These are phyloP conservation scores for Tiliacea aurago DNA, from an alignment of 2,888 invertebrate species.

Conservation along the genomic window DNA sequence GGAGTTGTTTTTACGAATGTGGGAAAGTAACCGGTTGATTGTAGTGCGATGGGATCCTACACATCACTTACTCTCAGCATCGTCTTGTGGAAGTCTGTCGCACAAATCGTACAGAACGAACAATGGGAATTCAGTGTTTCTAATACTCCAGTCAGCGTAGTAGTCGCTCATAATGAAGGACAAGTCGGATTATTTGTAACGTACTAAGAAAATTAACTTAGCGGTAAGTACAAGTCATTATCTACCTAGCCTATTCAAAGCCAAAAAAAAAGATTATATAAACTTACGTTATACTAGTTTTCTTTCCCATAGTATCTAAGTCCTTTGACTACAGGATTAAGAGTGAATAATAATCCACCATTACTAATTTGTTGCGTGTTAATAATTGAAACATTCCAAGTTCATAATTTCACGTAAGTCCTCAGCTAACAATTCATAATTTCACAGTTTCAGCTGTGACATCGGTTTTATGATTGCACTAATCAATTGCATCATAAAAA, in stretches of 20 bases:
- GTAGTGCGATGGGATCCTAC: slow-evolving; percentile 24
- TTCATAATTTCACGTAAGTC: neutral
- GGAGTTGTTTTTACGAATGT: slow-evolving; percentile 21
- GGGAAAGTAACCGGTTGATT: slow-evolving; percentile 14
- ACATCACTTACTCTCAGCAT: slow-evolving; percentile 14
- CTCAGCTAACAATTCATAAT: slow-evolving; percentile 28
- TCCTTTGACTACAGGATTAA: neutral
- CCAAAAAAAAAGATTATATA: neutral
- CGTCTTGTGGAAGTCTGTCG: neutral
- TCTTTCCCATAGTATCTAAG: neutral
- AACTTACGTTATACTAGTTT: slow-evolving; percentile 5
- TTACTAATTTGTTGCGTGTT: neutral
- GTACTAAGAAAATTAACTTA: slow-evolving; percentile 23
- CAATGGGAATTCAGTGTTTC: slow-evolving; percentile 33
- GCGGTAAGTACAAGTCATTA: slow-evolving; percentile 28
- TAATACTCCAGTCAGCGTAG: slow-evolving; percentile 4
- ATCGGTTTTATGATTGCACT: slow-evolving; percentile 4
- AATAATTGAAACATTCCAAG: slow-evolving; percentile 11
- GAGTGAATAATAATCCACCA: neutral
- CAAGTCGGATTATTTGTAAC: slow-evolving; percentile 26
- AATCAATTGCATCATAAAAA: slow-evolving; percentile 6
- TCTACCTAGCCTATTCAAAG: no score
- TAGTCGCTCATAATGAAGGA: slow-evolving; percentile 10
- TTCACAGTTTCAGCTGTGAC: slow-evolving; percentile 15
- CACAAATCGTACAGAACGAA: slow-evolving; percentile 10